Conservation (phyloP, 2,797 vertebrate species). For the Microchirus variegatus region DNA sequence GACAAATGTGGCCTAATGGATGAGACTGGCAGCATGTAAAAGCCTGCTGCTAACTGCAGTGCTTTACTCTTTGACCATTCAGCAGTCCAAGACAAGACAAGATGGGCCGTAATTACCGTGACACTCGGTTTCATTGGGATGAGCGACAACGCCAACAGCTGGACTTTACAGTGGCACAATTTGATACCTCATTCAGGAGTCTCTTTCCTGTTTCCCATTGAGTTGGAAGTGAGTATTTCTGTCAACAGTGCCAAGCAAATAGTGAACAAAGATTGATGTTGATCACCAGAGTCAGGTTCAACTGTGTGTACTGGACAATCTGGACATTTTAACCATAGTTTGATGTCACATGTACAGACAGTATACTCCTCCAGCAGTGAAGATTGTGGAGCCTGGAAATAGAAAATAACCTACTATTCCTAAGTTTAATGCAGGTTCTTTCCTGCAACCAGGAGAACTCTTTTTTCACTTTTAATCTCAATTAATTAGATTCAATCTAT, state of each 20-base stretch:
- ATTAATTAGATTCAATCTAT: too few relatives aligned
- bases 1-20: slow-evolving; percentile 83
- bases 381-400: background rate
- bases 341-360: background rate
- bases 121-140: slow-evolving; percentile 52
- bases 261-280: slow-evolving; percentile 3
- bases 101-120: slow-evolving; percentile 69
- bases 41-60: slow-evolving; percentile 73
- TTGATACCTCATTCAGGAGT: slow-evolving; percentile 58
- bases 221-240: slow-evolving; percentile 20
- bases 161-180: slow-evolving; percentile 66
- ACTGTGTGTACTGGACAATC: background rate
- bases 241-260: slow-evolving; percentile 4
- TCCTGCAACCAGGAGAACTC: too few relatives aligned
- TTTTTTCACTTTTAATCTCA: too few relatives aligned
- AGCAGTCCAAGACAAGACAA: slow-evolving; percentile 62
- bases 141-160: slow-evolving; percentile 62
- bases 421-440: too few relatives aligned
- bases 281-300: background rate
- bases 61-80: slow-evolving; percentile 66
- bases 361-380: background rate
- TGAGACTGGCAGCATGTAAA: slow-evolving; percentile 76
- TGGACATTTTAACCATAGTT: background rate
- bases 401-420: too few relatives aligned
- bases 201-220: slow-evolving; percentile 54